phyloP scores from a whole-genome alignment of 53 echinoderm and acorn worm genomes.

The Henricia sp. region DNA sequence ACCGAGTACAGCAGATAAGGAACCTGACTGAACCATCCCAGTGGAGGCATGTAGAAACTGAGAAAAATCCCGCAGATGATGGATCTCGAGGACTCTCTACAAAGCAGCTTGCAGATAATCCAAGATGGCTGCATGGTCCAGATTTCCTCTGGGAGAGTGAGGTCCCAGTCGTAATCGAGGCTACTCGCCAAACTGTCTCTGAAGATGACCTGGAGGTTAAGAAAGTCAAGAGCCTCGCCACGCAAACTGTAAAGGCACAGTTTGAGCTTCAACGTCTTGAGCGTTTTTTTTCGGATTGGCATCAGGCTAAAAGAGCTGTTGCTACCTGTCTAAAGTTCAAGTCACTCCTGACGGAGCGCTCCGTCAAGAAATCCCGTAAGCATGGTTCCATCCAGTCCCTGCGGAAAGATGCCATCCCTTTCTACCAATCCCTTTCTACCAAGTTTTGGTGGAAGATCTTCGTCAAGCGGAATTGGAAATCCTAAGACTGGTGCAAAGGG shows the following conservation, averaged over 20 bases:
- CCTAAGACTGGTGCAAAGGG: constrained; percentile 40
- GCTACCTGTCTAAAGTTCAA: constrained; percentile 66
- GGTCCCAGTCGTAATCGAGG: too few species aligned
- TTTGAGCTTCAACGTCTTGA: constrained; percentile 43
- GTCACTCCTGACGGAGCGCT: not conserved
- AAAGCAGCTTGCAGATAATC: too few species aligned
- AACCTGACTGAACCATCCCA: too few species aligned
- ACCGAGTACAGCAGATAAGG: too few species aligned
- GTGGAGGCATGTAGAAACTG: too few species aligned
- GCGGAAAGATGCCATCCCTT: not conserved
- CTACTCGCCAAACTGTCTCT: not conserved
- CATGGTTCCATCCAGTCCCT: not conserved
- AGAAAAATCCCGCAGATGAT: too few species aligned
- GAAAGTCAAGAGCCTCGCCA: not conserved
- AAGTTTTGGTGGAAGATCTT: constrained; percentile 24
- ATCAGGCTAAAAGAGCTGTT: constrained; percentile 35
- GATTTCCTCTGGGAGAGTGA: too few species aligned
- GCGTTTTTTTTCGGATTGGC: constrained; percentile 65
- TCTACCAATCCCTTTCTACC: not conserved
- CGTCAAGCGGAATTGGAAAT: constrained; percentile 55
- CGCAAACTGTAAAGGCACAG: not conserved
- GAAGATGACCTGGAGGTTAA: constrained; percentile 29
- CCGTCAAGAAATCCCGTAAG: not conserved
- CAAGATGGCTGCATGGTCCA: too few species aligned
- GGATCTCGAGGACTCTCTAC: too few species aligned